Evolutionary conservation across 2,888 invertebrate genomes (phyloP).

Genomic region (Phortica magna): DNA sequence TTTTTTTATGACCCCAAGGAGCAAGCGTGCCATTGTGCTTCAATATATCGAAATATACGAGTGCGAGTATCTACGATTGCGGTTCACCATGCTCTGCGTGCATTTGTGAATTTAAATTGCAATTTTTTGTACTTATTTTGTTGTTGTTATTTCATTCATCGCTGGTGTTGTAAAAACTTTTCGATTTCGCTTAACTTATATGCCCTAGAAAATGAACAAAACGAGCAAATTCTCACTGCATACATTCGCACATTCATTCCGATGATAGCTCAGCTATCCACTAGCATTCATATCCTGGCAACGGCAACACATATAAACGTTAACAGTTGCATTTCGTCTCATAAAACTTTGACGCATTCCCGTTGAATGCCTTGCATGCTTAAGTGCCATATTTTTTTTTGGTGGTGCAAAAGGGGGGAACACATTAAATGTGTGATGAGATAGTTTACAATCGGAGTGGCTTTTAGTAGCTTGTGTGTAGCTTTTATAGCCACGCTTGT

Average conservation of each 20-base stretch:
- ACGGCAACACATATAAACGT: background rate
- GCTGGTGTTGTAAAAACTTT: conserved; percentile 20
- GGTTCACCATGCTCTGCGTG: conserved; percentile 29
- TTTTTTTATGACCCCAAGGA: conserved; percentile 34
- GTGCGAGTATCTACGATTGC: background rate
- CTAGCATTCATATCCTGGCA: background rate
- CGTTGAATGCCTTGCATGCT: background rate
- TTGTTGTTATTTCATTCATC: background rate
- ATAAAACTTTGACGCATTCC: conserved; percentile 33
- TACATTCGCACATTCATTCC: background rate
- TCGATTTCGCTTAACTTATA: conserved; percentile 14
- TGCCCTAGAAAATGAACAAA: conserved; percentile 16
- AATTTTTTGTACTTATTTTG: conserved; percentile 8
- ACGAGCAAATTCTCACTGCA: background rate
- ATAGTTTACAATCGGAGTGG: background rate
- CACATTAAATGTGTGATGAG: background rate
- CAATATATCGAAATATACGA: conserved; percentile 1
- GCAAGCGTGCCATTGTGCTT: background rate
- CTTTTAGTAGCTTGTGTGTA: background rate
- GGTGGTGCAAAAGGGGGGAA: background rate
- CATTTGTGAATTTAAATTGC: conserved; percentile 34
- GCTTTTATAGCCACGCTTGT: too few relatives aligned
- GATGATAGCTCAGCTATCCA: background rate
- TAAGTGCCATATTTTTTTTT: background rate
- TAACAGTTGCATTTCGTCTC: conserved; percentile 16